phyloP scores from a whole-genome alignment of 1,140 invertebrate genomes.

The Nasonia giraulti region DNA sequence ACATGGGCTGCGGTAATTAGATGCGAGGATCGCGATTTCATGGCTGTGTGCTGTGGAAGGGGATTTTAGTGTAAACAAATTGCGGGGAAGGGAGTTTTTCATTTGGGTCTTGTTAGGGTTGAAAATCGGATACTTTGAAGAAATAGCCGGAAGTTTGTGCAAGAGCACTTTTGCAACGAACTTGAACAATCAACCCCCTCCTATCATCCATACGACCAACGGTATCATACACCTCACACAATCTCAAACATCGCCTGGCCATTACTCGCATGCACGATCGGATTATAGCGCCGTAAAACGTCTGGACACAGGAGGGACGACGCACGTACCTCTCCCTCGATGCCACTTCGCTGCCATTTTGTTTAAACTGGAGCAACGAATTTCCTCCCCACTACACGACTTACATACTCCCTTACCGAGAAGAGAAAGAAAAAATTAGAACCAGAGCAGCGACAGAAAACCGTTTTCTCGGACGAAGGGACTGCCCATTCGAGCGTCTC shows the following conservation, averaged over 20 bases:
- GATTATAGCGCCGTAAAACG: background rate
- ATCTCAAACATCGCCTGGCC: background rate
- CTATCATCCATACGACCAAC: background rate
- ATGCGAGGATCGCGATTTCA: background rate
- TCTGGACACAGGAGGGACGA: background rate
- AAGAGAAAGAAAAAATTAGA: conserved; percentile 29
- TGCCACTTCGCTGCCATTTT: background rate
- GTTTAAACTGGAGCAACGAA: conserved; percentile 50
- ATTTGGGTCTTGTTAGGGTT: no score
- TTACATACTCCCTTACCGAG: background rate
- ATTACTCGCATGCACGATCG: background rate
- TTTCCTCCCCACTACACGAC: conserved; percentile 21
- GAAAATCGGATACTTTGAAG: no score
- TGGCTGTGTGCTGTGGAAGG: no score
- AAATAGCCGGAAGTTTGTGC: no score
- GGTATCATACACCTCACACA: background rate
- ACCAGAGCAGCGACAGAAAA: conserved; percentile 35
- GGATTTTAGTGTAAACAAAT: background rate
- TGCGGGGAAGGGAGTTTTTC: no score
- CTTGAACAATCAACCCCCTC: background rate
- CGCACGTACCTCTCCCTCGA: background rate
- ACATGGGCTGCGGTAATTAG: background rate
- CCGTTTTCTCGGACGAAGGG: conserved; percentile 4
- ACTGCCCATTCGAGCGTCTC: conserved; percentile 1
- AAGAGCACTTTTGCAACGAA: no score